phyloP scores from a whole-genome alignment of 2,113 vertebrate genomes.

The Glaucidium brasilianum region DNA sequence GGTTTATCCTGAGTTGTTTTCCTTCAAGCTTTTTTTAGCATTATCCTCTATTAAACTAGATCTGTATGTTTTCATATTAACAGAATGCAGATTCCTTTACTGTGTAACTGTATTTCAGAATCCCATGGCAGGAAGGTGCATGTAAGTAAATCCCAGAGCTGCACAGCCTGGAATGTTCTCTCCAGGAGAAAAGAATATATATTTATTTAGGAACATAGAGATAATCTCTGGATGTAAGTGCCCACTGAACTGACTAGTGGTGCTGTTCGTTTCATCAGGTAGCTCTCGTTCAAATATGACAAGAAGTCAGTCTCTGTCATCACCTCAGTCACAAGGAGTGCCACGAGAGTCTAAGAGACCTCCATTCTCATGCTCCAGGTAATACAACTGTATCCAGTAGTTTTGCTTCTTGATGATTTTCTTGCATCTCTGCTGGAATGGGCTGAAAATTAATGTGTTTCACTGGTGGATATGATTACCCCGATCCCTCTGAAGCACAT shows the following conservation, averaged over 20 bases:
- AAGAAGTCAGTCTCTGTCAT: neutral
- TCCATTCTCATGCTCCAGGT: neutral
- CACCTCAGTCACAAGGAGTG: neutral
- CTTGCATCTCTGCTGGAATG: neutral
- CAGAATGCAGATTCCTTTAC: neutral
- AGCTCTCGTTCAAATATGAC: neutral
- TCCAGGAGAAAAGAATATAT: neutral
- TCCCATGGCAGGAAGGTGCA: neutral
- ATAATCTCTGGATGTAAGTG: neutral
- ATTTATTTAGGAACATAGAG: neutral
- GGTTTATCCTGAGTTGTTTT: neutral
- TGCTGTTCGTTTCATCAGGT: neutral
- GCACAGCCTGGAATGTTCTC: neutral
- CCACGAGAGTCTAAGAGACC: neutral
- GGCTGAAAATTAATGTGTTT: slow-evolving; percentile 29
- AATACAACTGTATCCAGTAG: neutral
- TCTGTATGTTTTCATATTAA: neutral
- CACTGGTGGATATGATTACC: slow-evolving; percentile 8
- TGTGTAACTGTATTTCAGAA: neutral
- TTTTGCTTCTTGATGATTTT: neutral
- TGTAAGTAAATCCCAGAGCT: neutral
- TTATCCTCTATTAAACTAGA: neutral
- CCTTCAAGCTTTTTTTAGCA: neutral
- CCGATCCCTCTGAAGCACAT: neutral
- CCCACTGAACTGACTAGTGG: neutral